Evolutionary conservation across 2,888 invertebrate species (phyloP), one percentile per base, ranked within the genome.

Genomic region (Peribatodes rhomboidaria): DNA sequence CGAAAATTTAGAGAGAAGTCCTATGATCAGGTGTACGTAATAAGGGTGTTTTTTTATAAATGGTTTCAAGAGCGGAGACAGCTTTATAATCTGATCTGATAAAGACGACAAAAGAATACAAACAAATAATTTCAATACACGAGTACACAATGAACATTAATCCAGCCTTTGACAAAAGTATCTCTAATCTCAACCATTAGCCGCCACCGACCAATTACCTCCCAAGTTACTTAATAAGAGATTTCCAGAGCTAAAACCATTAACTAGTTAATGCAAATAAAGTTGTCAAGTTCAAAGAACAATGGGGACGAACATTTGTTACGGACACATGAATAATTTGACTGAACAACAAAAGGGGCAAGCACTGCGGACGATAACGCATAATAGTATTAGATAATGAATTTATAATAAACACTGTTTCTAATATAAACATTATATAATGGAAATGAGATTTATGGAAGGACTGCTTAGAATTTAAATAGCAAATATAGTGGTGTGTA

Each of bases 201-300:
- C 22, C 27, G 11, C 53, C n/a, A 33, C 10, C 20, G 50, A 52
- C 50, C 53, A 39, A 52, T 39, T 41, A 33, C 41, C n/a, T n/a
- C n/a, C 35, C 42, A 18, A 18, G 55, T 52, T 52, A 13, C 37
- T 37, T 27, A 56, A 31, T 44, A 44, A 60, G 31, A n/a, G 22
- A 39, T 33, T 39, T 53, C 42, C 20, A 61, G 55, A 46, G 50
- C 44, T 46, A 61, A 58, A 60, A 44, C 61, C 22, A 56, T 55
- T 54, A 65, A 60, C 50, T 47, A 53, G 53, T 67, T 49, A 37
- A 71, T 68, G 69, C 53, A 64, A 70, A 73, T 65, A 55, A 67
- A 65, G 61, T 69, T 65, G 66, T 72, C 70, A 71, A 70, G 63
- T 70, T 69, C 67, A 69, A 50, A 61, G 62, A 63, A 71, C 71